These are phyloP conservation scores for Callosobruchus maculatus DNA, from an alignment of 2,888 invertebrate species.

Conservation along the genomic window DNA sequence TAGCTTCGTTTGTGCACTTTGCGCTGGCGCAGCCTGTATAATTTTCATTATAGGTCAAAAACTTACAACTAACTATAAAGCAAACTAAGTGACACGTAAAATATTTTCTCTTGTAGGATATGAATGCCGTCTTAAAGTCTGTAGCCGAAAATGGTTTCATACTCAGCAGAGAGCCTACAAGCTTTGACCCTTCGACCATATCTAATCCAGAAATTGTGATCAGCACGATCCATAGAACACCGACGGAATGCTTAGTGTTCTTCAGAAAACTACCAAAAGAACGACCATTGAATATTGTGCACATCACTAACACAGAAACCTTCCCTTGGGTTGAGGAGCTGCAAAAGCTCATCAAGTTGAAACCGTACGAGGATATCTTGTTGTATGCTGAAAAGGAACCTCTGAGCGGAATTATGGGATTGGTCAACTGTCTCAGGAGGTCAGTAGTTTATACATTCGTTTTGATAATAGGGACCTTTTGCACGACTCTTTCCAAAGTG, in stretches of 20 bases:
- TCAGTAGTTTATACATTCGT: not conserved
- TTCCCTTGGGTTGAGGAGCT: slow-evolving; percentile 53
- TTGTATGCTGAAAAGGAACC: slow-evolving; percentile 62
- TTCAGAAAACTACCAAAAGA: slow-evolving; percentile 48
- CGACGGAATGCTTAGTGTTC: slow-evolving; percentile 54
- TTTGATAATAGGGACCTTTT: too few relatives aligned
- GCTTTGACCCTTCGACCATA: slow-evolving; percentile 40
- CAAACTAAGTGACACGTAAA: too few relatives aligned
- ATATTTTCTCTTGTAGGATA: slow-evolving; percentile 16
- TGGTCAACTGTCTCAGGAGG: slow-evolving; percentile 63
- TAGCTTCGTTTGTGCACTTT: too few relatives aligned
- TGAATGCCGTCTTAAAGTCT: slow-evolving; percentile 16
- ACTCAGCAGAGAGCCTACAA: slow-evolving; percentile 57
- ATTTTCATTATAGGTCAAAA: too few relatives aligned
- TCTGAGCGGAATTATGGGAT: slow-evolving; percentile 76
- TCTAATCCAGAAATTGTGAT: slow-evolving; percentile 27
- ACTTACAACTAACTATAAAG: too few relatives aligned
- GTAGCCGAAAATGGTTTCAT: slow-evolving; percentile 58
- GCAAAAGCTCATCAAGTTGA: slow-evolving; percentile 36
- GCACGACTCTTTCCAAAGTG: too few relatives aligned
- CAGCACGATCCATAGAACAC: slow-evolving; percentile 51
- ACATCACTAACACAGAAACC: slow-evolving; percentile 33
- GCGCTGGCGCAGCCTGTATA: too few relatives aligned
- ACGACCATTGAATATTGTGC: slow-evolving; percentile 47
- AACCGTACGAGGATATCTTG: slow-evolving; percentile 55